Evolutionary conservation across 2,113 vertebrate genomes (phyloP).

Genomic region (Physeter macrocephalus): DNA sequence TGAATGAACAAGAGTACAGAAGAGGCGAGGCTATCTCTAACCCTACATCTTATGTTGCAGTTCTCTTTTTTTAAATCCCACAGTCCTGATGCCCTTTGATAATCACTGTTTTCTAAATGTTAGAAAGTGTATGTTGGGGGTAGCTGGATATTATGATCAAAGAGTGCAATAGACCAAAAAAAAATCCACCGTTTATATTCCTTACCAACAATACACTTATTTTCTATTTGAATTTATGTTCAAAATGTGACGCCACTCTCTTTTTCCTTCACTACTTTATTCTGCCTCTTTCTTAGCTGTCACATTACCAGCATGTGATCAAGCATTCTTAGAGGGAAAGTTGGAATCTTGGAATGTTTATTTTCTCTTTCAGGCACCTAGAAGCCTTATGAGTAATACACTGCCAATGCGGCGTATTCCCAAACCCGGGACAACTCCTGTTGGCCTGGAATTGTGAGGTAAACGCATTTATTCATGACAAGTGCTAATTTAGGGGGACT

Average conservation of each 20-base stretch:
- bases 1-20: background rate
- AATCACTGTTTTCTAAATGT: background rate
- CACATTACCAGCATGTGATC: too few relatives aligned
- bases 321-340: background rate
- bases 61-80: background rate
- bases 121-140: fast-evolving
- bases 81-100: background rate
- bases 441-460: background rate
- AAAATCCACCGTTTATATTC: background rate
- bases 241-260: too few relatives aligned
- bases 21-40: background rate
- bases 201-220: background rate
- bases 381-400: background rate
- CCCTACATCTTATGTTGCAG: background rate
- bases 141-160: background rate
- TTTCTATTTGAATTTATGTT: background rate
- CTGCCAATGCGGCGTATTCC: fast-evolving
- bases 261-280: background rate
- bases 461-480: fast-evolving
- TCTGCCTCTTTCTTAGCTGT: background rate
- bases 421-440: background rate
- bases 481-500: background rate
- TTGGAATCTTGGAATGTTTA: background rate
- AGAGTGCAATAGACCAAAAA: fast-evolving
- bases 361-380: background rate